Base-by-base conservation (phyloP, 1,140 invertebrate genomes). In the Ostrea edulis region DNA sequence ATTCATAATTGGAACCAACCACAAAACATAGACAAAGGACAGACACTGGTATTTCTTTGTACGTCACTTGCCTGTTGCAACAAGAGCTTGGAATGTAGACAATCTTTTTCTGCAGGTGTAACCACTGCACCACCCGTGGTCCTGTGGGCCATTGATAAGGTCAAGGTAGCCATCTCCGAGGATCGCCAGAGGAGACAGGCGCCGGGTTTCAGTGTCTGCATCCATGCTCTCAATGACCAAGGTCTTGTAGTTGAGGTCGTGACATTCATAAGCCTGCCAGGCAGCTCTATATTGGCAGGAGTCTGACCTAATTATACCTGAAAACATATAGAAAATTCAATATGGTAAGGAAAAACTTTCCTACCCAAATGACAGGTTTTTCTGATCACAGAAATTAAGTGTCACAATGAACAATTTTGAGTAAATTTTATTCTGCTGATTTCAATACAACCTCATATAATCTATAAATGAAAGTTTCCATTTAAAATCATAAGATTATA, bases 51-150 rank as follows among this genome's bases (percentile, higher is more conserved):
- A 55, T 25, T 65, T 1, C n/a, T 71, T 29, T 7, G 25, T 71
- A 3, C 25, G 0, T 0, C 77, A 65, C 90, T 8, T n/a, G 94
- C 92, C 91, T 51, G 90, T 88, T 9, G 91, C 92, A 11, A 95
- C 92, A 68, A 95, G 65, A 20, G 92, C 90, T 65, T 87, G 89
- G 90, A 94, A 94, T 20, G 93, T 93, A 20, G 93, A 94, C 2
- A 95, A 53, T 51, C 94, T 87, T 87, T 93, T 93, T 29, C 92
- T 90, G 86, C 94, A 95, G 12, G 94, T 94, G 84, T 95, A 95
- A 3, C 94, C 94, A 71, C 89, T 90, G 88, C 94, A 95, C 93
- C 94, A 94, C 20, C 94, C 94, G 82, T 94, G 94, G 87, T 94
- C 94, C 91, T 93, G 92, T 22, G 94, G 94, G 8, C 94, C 94